Base-by-base conservation (phyloP, 2,888 invertebrate species). In the Notodonta ziczac region DNA sequence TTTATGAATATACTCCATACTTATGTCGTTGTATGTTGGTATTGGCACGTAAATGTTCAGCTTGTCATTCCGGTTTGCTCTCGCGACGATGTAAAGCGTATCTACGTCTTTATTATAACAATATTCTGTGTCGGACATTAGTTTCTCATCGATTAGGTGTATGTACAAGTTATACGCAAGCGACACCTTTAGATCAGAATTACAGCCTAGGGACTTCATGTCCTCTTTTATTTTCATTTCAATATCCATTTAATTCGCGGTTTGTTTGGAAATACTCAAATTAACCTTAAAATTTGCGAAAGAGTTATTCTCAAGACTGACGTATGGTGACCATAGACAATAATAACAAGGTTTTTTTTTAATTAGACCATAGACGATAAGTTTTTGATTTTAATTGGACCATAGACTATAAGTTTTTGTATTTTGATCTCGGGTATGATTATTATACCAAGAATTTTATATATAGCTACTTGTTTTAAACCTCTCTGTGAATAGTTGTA, bases 91-190 rank as follows among this genome's bases (percentile, higher is more conserved):
- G 65, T 94, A 94, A 1, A 93, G 72, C 0, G 87, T 87, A 57
- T 91, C 88, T 53, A 93, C 83, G 55, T 93, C 92, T 61, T 83
- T 89, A 63, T 93, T 92, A 67, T 87, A 94, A 53, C 88, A 90
- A 66, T 93, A 93, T 74, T 93, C 91, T 0, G 91, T 90, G 61
- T 94, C 94, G 69, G 93, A 90, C 93, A 94, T 94, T 1, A 89
- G 77, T 76, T 91, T 91, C 56, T 90, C 87, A 66, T 94, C 94
- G 0, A 93, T 86, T 60, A 94, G 83, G 70, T 93, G 82, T 12
- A 93, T 82, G 71, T 93, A 94, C 12, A 94, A 74, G 58, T 89
- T 85, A 63, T 87, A 92, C 0, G 93, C 90, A 4, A 94, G 78
- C 4, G 90, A 74, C 54, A 93, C 87, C 76, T 93, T 89, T 63